Percentiles rank a stretch among this genome's conserved stretches.
Conservation (phyloP, 2,888 invertebrate species). For the Rhingia campestris region DNA sequence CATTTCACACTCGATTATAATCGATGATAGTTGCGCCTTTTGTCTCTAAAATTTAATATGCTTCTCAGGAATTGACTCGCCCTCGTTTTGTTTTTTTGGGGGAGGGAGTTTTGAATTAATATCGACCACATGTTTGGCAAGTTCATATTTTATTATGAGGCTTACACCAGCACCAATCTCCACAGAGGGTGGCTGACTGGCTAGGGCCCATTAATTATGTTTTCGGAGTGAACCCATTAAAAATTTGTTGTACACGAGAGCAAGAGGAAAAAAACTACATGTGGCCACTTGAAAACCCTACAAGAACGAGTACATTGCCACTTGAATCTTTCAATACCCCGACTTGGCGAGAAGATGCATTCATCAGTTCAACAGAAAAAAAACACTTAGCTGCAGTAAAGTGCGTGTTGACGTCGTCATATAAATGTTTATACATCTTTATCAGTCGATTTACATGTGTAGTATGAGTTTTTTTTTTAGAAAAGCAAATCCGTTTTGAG, state of each 20-base stretch:
- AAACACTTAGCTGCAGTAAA: conserved; percentile 55
- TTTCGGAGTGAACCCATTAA: conserved; percentile 10
- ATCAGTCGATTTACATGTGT: conserved; percentile 51
- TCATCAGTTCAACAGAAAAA: conserved; percentile 40
- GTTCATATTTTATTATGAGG: conserved; percentile 42
- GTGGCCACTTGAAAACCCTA: conserved; percentile 46
- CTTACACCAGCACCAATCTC: background rate
- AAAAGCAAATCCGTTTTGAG: conserved; percentile 47
- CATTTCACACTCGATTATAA: conserved; percentile 39
- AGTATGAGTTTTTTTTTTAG: conserved; percentile 23
- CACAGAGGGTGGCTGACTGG: background rate
- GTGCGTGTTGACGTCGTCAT: conserved; percentile 53
- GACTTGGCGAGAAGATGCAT: conserved; percentile 39
- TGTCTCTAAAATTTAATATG: conserved; percentile 28
- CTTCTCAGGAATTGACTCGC: conserved; percentile 27
- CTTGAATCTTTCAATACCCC: conserved; percentile 54
- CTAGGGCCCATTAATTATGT: conserved; percentile 38
- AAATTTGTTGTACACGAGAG: conserved; percentile 8
- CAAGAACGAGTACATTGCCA: conserved; percentile 21
- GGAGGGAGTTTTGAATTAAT: background rate
- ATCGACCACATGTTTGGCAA: conserved; percentile 59
- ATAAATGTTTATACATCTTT: conserved; percentile 53
- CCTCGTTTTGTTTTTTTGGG: too few species aligned
- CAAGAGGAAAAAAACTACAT: conserved; percentile 15
- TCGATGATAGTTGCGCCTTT: conserved; percentile 26